phyloP scores from a whole-genome alignment of 2,113 vertebrate species.

The Zosterops hypoxanthus region DNA sequence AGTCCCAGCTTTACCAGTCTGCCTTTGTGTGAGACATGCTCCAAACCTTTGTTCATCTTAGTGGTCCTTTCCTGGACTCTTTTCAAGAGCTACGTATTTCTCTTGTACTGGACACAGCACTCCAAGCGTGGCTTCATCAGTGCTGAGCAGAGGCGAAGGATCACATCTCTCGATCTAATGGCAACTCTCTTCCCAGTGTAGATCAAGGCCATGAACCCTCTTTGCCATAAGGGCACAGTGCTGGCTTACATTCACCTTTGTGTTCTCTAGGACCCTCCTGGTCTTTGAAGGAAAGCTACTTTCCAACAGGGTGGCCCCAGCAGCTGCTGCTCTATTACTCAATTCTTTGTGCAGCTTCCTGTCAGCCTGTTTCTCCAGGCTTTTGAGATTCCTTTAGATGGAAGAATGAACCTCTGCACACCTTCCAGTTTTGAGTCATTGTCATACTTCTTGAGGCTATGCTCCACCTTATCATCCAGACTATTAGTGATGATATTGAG shows the following conservation, averaged over 20 bases:
- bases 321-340: neutral
- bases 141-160: neutral
- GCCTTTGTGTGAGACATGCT: neutral
- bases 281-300: neutral
- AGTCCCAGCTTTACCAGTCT: neutral
- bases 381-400: neutral
- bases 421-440: neutral
- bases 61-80: neutral
- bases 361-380: neutral
- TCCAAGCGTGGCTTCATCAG: neutral
- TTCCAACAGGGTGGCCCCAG: neutral
- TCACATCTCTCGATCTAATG: neutral
- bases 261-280: accelerated
- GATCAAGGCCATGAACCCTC: neutral
- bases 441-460: neutral
- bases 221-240: neutral
- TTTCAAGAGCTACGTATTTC: neutral
- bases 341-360: neutral
- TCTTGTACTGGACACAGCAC: neutral
- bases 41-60: no score
- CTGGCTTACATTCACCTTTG: neutral
- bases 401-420: neutral
- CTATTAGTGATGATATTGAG: neutral
- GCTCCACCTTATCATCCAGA: accelerated
- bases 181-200: neutral